Base-by-base conservation (phyloP, 2,888 invertebrate genomes). In the Phymatocera aterrima region DNA sequence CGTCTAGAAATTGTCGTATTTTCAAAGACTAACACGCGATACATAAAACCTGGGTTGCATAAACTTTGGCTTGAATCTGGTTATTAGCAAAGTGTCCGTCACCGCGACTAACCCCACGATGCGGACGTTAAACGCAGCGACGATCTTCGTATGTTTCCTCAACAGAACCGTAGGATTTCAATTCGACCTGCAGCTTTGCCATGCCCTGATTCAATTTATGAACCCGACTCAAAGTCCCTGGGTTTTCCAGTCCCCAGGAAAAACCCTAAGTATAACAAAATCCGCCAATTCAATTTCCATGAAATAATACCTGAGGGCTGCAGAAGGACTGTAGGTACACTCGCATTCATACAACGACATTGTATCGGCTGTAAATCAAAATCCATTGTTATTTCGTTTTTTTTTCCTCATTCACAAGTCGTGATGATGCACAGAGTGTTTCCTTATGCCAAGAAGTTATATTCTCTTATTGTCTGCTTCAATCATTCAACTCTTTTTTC, bases 51-150 rank as follows among this genome's bases (percentile, higher is more conserved):
- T 4, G 18, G 43, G 15, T 51, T 51, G 72, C 72, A 72, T 34
- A 72, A 72, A 72, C 72, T 51, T 48, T 51, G 34, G 48, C 48
- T 43, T 21, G 34, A 34, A 72, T 72, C 34, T 72, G 34, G 21
- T 72, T 51, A 28, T 31, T 51, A 51, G 72, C 72, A 48, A 72
- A 72, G 72, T 48, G 51, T 72, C 72, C 72, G 72, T 72, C 72
- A 34, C 72, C 72, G n/a, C n/a, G 51, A 21, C 28, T 3, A 15
- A 57, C 24, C 28, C 57, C 57, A 28, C 28, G 18, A 37, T n/a
- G n/a, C n/a, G n/a, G 37, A 37, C 24, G 34, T 10, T 37, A 5
- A 15, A 24, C 64, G 24, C 6, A 37, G 34, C 18, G 21, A 37
- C n/a, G 5, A 64, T 21, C 34, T n/a, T n/a, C 34, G 18, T 37